Percentiles rank a stretch among this genome's conserved stretches.
These are phyloP conservation scores for Onychorhynchus coronatus DNA, from an alignment of 2,113 vertebrate genomes.

Conservation along the genomic window DNA sequence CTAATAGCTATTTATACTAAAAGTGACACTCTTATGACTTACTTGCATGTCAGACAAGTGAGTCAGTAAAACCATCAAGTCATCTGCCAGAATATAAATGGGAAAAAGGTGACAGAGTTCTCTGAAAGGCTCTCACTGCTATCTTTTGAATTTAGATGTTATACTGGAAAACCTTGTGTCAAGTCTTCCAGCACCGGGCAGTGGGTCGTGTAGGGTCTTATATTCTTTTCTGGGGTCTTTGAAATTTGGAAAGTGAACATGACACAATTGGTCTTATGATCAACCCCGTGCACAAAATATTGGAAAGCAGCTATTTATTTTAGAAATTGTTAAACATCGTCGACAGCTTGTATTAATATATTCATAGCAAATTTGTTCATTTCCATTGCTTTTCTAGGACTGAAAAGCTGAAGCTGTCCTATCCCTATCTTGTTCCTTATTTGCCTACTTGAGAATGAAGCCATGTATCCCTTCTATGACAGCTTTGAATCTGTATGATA, in stretches of 20 bases:
- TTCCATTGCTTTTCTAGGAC: neutral
- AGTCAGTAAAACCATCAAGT: slow-evolving; percentile 27
- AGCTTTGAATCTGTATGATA: neutral
- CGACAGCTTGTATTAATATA: neutral
- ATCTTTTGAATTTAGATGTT: neutral
- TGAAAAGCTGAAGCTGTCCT: neutral
- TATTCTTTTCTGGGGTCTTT: neutral
- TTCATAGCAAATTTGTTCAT: neutral
- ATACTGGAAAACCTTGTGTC: neutral
- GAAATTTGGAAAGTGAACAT: neutral
- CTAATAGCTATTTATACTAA: slow-evolving; percentile 39
- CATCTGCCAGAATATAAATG: slow-evolving; percentile 27
- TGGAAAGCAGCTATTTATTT: neutral
- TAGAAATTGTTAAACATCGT: neutral
- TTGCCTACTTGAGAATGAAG: neutral
- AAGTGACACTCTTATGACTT: slow-evolving; percentile 23
- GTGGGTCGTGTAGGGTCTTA: neutral
- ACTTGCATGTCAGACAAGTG: slow-evolving; percentile 45
- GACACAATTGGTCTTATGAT: neutral
- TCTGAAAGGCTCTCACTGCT: neutral
- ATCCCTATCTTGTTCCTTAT: neutral
- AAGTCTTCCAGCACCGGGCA: neutral
- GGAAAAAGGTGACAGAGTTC: neutral
- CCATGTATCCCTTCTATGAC: neutral
- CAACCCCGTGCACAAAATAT: neutral